Conservation (phyloP, 2,113 vertebrate species). For the Apteryx owenii region DNA sequence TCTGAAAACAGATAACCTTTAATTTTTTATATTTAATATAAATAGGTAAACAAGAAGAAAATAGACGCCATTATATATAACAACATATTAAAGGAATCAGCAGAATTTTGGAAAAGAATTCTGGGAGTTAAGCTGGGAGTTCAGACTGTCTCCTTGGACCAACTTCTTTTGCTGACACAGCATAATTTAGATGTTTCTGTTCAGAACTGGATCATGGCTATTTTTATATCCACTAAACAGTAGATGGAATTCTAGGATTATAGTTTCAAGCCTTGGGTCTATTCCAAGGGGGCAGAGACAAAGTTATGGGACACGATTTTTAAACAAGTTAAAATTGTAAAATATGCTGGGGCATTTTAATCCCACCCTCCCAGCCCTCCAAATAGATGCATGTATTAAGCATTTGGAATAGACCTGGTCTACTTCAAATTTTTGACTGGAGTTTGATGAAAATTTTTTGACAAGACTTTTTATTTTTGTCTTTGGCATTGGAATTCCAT, state of each 20-base stretch:
- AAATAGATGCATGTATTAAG: background rate
- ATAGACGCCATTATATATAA: background rate
- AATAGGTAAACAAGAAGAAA: background rate
- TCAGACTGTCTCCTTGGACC: background rate
- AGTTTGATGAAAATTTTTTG: background rate
- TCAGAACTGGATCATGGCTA: background rate
- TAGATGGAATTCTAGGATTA: background rate
- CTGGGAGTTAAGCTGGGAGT: background rate
- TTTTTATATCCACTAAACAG: background rate
- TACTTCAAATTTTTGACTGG: background rate
- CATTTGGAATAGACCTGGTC: background rate
- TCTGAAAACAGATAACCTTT: background rate
- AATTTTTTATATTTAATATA: background rate
- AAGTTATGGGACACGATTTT: background rate
- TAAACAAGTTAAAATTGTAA: background rate
- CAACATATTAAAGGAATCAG: background rate
- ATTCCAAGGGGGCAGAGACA: background rate
- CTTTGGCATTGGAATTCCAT: background rate
- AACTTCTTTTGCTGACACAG: background rate
- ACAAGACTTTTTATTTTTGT: background rate
- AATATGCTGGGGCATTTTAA: background rate
- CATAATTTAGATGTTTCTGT: background rate
- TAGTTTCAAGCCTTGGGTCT: background rate
- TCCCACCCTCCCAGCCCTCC: too few species aligned
- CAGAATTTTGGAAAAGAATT: background rate